Conservation (phyloP, 2,888 invertebrate genomes). For the Pterostichus madidus region DNA sequence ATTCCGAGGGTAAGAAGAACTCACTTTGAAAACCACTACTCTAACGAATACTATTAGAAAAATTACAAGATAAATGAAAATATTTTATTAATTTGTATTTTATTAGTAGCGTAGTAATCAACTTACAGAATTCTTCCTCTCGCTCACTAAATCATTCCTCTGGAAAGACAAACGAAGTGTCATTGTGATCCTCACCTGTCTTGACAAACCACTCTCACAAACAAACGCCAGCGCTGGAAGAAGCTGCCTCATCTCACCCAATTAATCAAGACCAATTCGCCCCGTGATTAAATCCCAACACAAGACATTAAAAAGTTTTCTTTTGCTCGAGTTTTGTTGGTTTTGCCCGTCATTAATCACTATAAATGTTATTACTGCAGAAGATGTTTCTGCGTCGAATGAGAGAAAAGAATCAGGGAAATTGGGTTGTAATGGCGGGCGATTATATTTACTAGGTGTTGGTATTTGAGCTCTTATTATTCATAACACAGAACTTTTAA, state of each 20-base stretch:
- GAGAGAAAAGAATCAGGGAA: slow-evolving; percentile 28
- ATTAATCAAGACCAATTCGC: slow-evolving; percentile 65
- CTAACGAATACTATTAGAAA: too few relatives aligned
- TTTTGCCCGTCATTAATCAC: slow-evolving; percentile 62
- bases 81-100: too few relatives aligned
- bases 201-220: slow-evolving; percentile 10
- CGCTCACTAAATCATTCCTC: too few relatives aligned
- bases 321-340: slow-evolving; percentile 58
- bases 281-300: slow-evolving; percentile 65
- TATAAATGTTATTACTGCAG: slow-evolving; percentile 63
- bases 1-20: too few relatives aligned
- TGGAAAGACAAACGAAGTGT: too few relatives aligned
- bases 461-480: not conserved
- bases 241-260: slow-evolving; percentile 44
- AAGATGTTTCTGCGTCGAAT: slow-evolving; percentile 21
- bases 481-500: not conserved
- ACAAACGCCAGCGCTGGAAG: slow-evolving; percentile 1
- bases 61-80: too few relatives aligned
- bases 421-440: slow-evolving; percentile 35
- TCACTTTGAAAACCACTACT: too few relatives aligned
- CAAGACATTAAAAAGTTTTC: slow-evolving; percentile 66
- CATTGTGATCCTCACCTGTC: slow-evolving; percentile 8
- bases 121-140: too few relatives aligned
- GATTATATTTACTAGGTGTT: slow-evolving; percentile 45
- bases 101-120: too few relatives aligned